Evolutionary conservation across 2,797 vertebrate genomes (phyloP), one percentile per base, ranked within the genome.

Genomic region (Leptoclinus maculatus): DNA sequence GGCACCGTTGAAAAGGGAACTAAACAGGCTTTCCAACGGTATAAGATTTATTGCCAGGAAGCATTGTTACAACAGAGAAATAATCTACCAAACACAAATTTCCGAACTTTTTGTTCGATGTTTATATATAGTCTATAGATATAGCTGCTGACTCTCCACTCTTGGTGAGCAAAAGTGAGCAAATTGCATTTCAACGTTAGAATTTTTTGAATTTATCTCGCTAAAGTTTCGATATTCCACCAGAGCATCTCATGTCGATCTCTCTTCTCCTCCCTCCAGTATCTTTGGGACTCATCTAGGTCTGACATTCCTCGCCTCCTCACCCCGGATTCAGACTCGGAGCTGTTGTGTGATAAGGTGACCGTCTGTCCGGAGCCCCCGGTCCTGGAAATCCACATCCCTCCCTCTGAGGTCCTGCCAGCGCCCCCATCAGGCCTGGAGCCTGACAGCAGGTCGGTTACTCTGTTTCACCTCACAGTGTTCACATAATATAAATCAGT

Each of bases 281-380:
- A 79, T 64, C 56, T 91, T 0, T 79, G 1, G 12, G 83, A 86
- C 74, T 76, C 84, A 6, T 41, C 84, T 2, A 51, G 66, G 2
- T 86, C 82, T 0, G 90, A 93, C 27, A 5, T 56, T 21, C 92
- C 93, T 2, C 76, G 12, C 36, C 91, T 95, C 60, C 82, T 95
- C 66, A 64, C 59, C 23, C 38, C 68, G 0, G 87, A 88, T 6
- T 74, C 86, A 0, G 87, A 94, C 38, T 71, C 57, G 0, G 93
- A 92, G 77, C 36, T 84, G 27, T 71, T 81, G 71, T 93, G 75
- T 23, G 86, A 91, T 16, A 81, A 32, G 3, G 64, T 94, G 67
- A 87, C 69, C 1, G 0, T 95, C 56, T 84, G 77, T 68, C 54
- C 78, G 0, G 43, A 43, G 7, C 25, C 70, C 1, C n/a, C 49